A percentile compares a stretch with the other conserved stretches of the same genome.
These are phyloP conservation scores for Atlantisia rogersi DNA, from an alignment of 2,113 vertebrate species.

Conservation along the genomic window DNA sequence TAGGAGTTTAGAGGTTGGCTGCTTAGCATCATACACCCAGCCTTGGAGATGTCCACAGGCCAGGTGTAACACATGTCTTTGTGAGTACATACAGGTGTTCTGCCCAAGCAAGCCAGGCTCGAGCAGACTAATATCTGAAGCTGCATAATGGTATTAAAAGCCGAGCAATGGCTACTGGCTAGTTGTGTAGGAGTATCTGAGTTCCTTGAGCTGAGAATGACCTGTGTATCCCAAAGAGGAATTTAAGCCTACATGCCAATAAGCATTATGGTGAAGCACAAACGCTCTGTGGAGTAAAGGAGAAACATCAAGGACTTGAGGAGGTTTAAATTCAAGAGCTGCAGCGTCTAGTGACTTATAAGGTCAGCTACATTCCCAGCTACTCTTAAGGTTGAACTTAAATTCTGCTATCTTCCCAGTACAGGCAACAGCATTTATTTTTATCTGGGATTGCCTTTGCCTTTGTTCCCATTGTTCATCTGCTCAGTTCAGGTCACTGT, in stretches of 20 bases:
- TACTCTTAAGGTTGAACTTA: neutral
- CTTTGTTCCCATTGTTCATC: neutral
- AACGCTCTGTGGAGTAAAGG: neutral
- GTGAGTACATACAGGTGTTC: neutral
- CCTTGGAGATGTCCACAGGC: neutral
- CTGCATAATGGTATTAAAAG: neutral
- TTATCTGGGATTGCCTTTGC: neutral
- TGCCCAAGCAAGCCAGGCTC: neutral
- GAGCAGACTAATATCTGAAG: neutral
- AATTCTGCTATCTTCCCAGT: neutral
- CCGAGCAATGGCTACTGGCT: neutral
- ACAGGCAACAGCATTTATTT: neutral
- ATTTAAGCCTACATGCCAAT: neutral
- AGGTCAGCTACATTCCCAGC: neutral
- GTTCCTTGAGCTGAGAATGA: neutral
- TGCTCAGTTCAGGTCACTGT: neutral
- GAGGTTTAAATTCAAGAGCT: neutral
- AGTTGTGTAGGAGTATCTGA: neutral
- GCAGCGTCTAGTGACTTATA: neutral
- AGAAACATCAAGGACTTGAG: neutral
- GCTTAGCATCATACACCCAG: neutral
- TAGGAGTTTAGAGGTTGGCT: neutral
- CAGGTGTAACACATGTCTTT: neutral
- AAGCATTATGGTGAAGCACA: neutral
- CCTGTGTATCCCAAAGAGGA: neutral